Evolutionary conservation across 1,140 invertebrate genomes (phyloP).

Genomic region (Drosophila lacertosa): DNA sequence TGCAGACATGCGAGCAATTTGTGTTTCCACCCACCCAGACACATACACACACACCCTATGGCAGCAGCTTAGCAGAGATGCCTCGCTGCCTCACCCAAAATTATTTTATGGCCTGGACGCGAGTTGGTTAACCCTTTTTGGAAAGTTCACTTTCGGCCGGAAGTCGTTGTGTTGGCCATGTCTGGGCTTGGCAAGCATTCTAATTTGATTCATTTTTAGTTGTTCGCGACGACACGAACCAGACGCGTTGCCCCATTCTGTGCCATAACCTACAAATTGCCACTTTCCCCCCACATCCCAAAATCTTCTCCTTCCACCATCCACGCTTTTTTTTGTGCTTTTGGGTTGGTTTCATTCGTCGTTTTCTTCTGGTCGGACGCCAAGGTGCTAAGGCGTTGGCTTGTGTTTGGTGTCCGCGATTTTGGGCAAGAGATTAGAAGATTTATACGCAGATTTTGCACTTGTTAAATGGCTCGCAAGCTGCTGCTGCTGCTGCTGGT

Average conservation of each 20-base stretch:
- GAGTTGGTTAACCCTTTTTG: slow-evolving; percentile 74
- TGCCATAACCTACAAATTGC: slow-evolving; percentile 23
- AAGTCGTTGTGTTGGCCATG: slow-evolving; percentile 57
- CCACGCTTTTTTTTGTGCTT: not conserved
- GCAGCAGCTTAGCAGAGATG: slow-evolving; percentile 13
- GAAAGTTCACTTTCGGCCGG: slow-evolving; percentile 76
- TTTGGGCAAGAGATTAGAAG: slow-evolving; percentile 65
- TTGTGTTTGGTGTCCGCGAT: slow-evolving; percentile 45
- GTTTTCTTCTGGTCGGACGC: slow-evolving; percentile 20
- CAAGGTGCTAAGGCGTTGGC: slow-evolving; percentile 64
- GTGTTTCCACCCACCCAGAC: slow-evolving; percentile 46
- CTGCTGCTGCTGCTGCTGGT: slow-evolving; percentile 19
- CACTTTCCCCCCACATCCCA: not conserved
- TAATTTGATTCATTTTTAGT: slow-evolving; percentile 69
- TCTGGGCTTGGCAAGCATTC: slow-evolving; percentile 61
- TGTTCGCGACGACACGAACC: slow-evolving; percentile 40
- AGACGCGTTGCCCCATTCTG: slow-evolving; percentile 9
- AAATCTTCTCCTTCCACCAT: too few relatives aligned
- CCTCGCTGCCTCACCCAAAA: slow-evolving; percentile 49
- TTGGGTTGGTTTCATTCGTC: slow-evolving; percentile 9
- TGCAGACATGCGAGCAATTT: slow-evolving; percentile 80
- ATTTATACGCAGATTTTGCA: slow-evolving; percentile 75
- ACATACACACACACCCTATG: not conserved
- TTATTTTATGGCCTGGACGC: slow-evolving; percentile 35
- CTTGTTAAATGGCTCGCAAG: slow-evolving; percentile 57